These are phyloP conservation scores for Drosophila pectinifera DNA, from an alignment of 1,140 invertebrate species.

Conservation along the genomic window DNA sequence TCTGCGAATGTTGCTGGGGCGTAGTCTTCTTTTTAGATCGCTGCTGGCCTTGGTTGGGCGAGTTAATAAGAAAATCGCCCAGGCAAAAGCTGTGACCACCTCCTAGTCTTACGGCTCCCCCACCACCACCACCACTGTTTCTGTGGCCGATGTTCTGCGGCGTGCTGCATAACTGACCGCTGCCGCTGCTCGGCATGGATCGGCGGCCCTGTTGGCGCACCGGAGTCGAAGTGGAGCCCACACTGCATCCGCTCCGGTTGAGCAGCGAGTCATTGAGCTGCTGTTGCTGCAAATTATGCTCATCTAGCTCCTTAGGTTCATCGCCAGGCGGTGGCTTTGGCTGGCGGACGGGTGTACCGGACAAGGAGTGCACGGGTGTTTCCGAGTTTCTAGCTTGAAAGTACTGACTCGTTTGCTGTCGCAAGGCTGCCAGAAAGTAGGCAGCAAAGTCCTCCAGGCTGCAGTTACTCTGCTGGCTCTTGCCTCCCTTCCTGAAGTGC, in stretches of 20 bases:
- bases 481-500: conserved; percentile 27
- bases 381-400: conserved; percentile 50
- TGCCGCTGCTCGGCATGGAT: conserved; percentile 30
- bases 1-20: conserved; percentile 34
- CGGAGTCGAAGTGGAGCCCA: conserved; percentile 27
- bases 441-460: conserved; percentile 76
- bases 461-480: conserved; percentile 24
- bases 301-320: conserved; percentile 26
- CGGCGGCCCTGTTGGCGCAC: conserved; percentile 30
- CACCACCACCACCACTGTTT: conserved; percentile 37
- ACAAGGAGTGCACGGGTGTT: conserved; percentile 50
- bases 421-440: conserved; percentile 72
- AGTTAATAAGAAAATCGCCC: conserved; percentile 67
- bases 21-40: conserved; percentile 67
- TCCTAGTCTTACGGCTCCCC: neutral
- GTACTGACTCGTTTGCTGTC: conserved; percentile 66
- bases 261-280: conserved; percentile 37
- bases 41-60: conserved; percentile 57
- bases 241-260: conserved; percentile 28
- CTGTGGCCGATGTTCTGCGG: conserved; percentile 48
- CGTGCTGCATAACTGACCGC: conserved; percentile 50
- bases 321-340: conserved; percentile 12
- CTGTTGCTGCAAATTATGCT: conserved; percentile 36
- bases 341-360: conserved; percentile 52
- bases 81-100: conserved; percentile 63